Conservation (phyloP, 2,113 vertebrate genomes). For the Notiomystis cincta region DNA sequence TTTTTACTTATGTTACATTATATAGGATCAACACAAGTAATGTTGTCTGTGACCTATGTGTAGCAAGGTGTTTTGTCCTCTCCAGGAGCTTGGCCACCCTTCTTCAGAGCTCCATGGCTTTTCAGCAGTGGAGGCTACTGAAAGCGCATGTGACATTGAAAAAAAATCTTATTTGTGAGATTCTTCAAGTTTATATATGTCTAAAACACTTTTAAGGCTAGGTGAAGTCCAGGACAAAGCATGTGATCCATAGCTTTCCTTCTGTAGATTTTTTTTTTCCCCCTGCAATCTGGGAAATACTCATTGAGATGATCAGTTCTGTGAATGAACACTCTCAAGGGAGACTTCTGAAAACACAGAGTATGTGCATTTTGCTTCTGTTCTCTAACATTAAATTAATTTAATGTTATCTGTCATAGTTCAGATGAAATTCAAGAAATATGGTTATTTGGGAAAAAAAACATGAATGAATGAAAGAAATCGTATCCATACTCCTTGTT, state of each 20-base stretch:
- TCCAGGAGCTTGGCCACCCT: neutral
- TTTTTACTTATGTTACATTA: neutral
- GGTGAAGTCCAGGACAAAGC: neutral
- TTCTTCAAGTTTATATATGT: neutral
- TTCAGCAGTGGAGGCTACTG: neutral
- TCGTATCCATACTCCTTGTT: neutral
- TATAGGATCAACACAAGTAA: neutral
- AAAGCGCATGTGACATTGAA: neutral
- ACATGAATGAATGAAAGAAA: neutral
- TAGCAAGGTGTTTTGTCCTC: neutral
- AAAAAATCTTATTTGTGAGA: neutral
- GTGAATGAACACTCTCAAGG: neutral
- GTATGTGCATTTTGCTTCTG: fast-evolving
- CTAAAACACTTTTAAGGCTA: neutral
- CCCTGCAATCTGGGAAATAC: neutral
- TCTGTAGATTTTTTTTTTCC: neutral
- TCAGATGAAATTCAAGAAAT: neutral
- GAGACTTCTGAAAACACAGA: neutral
- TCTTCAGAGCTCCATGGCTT: neutral
- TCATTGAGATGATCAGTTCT: neutral
- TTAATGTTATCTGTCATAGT: neutral
- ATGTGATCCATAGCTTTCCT: neutral
- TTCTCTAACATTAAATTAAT: neutral
- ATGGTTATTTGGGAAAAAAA: neutral
- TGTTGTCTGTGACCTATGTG: neutral